phyloP scores from a whole-genome alignment of 2,113 vertebrate genomes.

The Ovis aries region ARS-UI_Ramb_v3.0 NC_056056.1:155022001-155022500 shows the following conservation, averaged over 20 bases:
- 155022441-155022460: neutral
- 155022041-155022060: neutral
- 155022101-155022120: rapidly evolving
- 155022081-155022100: neutral
- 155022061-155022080: neutral
- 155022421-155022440: neutral
- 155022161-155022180: neutral
- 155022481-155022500: neutral
- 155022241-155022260: rapidly evolving
- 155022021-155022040: neutral
- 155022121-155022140: neutral
- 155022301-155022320: too few relatives aligned
- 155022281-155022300: neutral
- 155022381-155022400: neutral
- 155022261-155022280: neutral
- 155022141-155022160: too few relatives aligned
- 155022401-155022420: neutral
- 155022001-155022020: neutral
- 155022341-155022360: neutral
- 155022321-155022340: neutral
- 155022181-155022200: neutral
- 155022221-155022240: neutral
- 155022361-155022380: neutral
- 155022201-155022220: neutral
- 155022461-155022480: neutral